phyloP scores from a whole-genome alignment of 2,113 vertebrate genomes.

The Astatoreochromis straeleni region DNA sequence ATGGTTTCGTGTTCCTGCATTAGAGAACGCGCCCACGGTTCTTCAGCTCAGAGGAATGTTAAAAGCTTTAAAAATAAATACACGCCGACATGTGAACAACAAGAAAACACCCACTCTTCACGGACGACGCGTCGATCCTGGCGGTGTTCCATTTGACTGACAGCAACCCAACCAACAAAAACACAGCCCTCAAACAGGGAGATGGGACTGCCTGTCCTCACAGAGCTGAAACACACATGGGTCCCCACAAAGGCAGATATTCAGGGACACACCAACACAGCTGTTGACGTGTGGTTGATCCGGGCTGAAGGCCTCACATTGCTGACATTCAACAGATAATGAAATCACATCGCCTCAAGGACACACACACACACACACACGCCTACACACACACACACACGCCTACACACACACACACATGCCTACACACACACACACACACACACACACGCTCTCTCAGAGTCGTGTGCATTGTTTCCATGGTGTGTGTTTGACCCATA shows the following conservation, averaged over 20 bases:
- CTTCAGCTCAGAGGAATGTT: background rate
- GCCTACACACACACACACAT: no score
- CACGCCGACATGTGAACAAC: rapidly evolving
- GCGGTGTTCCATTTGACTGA: background rate
- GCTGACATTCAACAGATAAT: constrained; percentile 59
- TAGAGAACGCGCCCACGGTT: background rate
- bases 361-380: background rate
- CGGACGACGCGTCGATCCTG: rapidly evolving
- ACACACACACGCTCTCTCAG: background rate
- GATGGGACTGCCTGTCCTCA: background rate
- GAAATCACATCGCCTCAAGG: background rate
- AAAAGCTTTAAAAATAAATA: background rate
- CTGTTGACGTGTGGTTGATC: constrained; percentile 38
- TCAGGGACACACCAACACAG: constrained; percentile 10
- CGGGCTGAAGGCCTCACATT: constrained; percentile 36
- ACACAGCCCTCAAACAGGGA: background rate
- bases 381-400: no score
- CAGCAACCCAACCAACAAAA: background rate
- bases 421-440: no score
- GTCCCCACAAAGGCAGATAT: background rate
- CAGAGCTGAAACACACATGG: background rate
- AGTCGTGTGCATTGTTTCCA: background rate
- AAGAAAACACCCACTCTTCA: background rate
- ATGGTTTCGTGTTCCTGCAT: background rate
- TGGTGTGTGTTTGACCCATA: background rate